A percentile compares a stretch with the other conserved stretches of the same genome.
Evolutionary conservation across 2,797 vertebrate genomes (phyloP).

Genomic region (Calcarius lapponicus): DNA sequence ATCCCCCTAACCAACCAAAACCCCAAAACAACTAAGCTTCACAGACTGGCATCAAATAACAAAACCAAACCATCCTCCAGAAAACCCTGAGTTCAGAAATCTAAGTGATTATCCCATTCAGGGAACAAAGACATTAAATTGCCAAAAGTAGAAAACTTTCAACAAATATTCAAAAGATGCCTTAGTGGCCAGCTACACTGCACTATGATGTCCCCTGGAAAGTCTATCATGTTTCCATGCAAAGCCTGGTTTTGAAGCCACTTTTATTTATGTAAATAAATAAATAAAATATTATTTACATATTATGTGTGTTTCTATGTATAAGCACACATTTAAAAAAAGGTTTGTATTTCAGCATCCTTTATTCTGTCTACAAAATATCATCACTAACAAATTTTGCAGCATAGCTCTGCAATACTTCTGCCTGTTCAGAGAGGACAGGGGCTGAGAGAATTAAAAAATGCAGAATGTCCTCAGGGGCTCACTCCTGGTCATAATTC

Average conservation of each 20-base stretch:
- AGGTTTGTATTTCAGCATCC: background rate
- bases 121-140: background rate
- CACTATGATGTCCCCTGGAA: background rate
- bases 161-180: background rate
- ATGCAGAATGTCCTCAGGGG: background rate
- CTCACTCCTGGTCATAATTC: background rate
- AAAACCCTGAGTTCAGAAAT: background rate
- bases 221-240: background rate
- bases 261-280: background rate
- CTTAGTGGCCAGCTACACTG: background rate
- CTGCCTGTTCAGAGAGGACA: background rate
- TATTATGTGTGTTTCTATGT: background rate
- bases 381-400: background rate
- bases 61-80: background rate
- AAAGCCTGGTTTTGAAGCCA: background rate
- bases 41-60: background rate
- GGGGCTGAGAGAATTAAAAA: background rate
- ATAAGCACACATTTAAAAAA: background rate
- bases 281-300: background rate
- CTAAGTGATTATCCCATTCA: background rate
- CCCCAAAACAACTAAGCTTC: background rate
- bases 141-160: background rate
- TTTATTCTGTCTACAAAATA: background rate
- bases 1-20: accelerated
- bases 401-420: background rate